A percentile compares a stretch with the other conserved stretches of the same genome.
phyloP scores from a whole-genome alignment of 2,888 invertebrate species.

The Polia nebulosa region DNA sequence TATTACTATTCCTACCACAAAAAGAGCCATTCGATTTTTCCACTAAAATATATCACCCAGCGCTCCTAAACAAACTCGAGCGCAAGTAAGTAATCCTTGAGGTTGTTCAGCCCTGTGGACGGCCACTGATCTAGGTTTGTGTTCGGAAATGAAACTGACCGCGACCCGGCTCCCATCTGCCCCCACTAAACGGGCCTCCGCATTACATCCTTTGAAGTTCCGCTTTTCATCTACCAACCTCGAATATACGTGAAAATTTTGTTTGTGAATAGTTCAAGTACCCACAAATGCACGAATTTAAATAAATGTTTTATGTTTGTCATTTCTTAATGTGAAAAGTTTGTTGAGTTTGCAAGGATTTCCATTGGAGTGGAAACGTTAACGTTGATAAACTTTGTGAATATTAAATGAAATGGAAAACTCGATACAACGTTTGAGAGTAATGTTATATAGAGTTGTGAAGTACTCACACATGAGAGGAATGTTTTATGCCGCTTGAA shows the following conservation, averaged over 20 bases:
- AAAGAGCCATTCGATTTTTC: background rate
- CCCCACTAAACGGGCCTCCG: conserved; percentile 65
- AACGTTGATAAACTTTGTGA: conserved; percentile 66
- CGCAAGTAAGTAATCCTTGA: conserved; percentile 41
- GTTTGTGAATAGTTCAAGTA: conserved; percentile 68
- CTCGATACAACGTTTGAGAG: conserved; percentile 59
- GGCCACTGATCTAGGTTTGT: conserved; percentile 61
- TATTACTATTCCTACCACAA: background rate
- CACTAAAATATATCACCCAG: background rate
- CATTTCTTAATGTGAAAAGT: conserved; percentile 68
- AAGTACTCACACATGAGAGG: conserved; percentile 34
- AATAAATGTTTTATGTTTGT: conserved; percentile 64
- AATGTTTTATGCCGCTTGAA: conserved; percentile 28
- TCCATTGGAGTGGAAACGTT: conserved; percentile 63
- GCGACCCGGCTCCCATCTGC: conserved; percentile 59
- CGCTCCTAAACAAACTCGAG: conserved; percentile 39
- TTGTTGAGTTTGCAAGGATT: conserved; percentile 55
- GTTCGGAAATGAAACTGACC: conserved; percentile 72
- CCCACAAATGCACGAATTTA: conserved; percentile 53
- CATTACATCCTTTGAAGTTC: conserved; percentile 76
- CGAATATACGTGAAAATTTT: conserved; percentile 68
- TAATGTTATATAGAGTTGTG: conserved; percentile 46
- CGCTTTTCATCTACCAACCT: conserved; percentile 64
- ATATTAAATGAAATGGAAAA: conserved; percentile 65
- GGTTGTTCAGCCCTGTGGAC: conserved; percentile 58